Conservation (phyloP, 2,113 vertebrate genomes). For the Copsychus sechellarum region DNA sequence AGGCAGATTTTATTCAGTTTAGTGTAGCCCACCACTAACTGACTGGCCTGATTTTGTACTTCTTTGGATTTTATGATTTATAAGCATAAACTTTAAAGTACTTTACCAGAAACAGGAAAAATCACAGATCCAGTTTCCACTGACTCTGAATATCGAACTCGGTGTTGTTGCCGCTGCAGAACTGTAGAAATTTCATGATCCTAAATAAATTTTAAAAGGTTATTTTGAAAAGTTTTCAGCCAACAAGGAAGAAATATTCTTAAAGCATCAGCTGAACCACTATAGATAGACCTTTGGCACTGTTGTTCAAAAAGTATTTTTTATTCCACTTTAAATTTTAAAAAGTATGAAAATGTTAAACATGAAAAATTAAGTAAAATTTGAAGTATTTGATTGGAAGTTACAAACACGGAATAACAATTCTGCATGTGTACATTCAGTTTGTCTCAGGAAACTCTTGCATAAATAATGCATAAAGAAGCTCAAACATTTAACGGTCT, state of each 20-base stretch:
- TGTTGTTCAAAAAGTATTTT: not conserved
- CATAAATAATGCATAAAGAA: conserved; percentile 22
- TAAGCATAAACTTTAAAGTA: not conserved
- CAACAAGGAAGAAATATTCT: not conserved
- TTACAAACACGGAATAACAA: not conserved
- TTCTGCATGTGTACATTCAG: not conserved
- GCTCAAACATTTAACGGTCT: not conserved
- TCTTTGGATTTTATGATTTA: not conserved
- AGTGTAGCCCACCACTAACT: not conserved
- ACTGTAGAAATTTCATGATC: conserved; percentile 72
- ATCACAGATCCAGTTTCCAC: conserved; percentile 83
- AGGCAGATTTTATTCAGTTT: not conserved
- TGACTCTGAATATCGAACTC: conserved; percentile 84
- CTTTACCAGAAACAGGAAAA: conserved; percentile 88
- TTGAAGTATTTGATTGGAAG: not conserved
- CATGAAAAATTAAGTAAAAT: not conserved
- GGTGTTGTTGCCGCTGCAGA: conserved; percentile 80
- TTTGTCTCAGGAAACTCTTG: not conserved
- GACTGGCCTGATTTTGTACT: not conserved
- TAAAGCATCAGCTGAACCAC: not conserved
- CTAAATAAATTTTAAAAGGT: conserved; percentile 74
- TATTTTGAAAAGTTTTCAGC: conserved; percentile 33
- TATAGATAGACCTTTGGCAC: not conserved
- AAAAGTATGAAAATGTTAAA: not conserved
- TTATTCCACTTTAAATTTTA: not conserved